Evolutionary conservation across 1,140 invertebrate genomes (phyloP).

Genomic region (Eciton burchellii): DNA sequence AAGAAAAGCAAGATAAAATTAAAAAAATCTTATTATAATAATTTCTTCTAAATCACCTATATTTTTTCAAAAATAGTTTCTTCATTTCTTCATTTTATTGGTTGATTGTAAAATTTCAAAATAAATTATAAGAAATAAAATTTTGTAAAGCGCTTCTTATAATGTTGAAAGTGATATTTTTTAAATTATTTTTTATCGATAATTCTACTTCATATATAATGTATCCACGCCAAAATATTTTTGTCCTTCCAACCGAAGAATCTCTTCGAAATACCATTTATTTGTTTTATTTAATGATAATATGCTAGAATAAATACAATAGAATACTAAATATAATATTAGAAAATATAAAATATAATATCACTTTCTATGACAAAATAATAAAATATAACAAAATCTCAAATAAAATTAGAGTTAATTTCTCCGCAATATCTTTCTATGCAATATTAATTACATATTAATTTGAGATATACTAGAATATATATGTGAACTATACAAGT

Average conservation of each 20-base stretch:
- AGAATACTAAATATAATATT: not conserved
- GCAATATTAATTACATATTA: no score
- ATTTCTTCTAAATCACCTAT: conserved; percentile 42
- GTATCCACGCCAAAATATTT: not conserved
- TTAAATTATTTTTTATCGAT: not conserved
- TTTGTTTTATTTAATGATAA: not conserved
- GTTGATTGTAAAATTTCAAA: not conserved
- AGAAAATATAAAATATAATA: not conserved
- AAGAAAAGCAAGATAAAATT: no score
- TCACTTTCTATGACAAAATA: not conserved
- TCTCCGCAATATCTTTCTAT: no score
- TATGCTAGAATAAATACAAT: not conserved
- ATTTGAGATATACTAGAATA: no score
- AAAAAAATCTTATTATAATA: not conserved
- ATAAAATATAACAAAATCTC: no score
- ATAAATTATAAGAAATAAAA: not conserved
- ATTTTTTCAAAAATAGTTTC: not conserved
- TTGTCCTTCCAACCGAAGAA: not conserved
- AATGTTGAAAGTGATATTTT: not conserved
- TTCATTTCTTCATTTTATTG: not conserved
- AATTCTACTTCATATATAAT: not conserved
- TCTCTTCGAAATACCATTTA: not conserved
- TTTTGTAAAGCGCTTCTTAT: not conserved
- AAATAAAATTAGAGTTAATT: no score
- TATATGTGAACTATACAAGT: no score